Evolutionary conservation across 2,888 invertebrate species (phyloP).

Genomic region (Agrotis segetum): DNA sequence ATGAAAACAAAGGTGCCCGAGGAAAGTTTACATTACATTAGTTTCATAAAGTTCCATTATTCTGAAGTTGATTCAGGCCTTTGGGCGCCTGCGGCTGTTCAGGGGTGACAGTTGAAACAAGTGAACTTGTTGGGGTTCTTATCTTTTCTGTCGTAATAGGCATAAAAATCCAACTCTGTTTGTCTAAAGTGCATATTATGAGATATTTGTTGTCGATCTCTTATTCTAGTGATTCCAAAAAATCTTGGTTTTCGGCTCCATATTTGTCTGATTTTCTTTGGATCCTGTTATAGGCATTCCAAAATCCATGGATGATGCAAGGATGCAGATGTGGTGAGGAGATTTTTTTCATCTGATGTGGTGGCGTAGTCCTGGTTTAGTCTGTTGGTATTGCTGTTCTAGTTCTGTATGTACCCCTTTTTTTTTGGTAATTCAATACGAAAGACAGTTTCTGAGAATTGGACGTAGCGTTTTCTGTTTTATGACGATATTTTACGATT

Average conservation of each 20-base stretch:
- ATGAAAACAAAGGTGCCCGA: conserved; percentile 41
- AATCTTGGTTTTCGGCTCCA: background rate
- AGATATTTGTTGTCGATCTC: background rate
- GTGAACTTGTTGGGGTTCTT: conserved; percentile 3
- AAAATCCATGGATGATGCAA: background rate
- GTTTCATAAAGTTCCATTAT: conserved; percentile 28
- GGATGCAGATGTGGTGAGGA: background rate
- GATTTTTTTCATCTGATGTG: too few species aligned
- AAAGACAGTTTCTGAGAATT: background rate
- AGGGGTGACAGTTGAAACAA: conserved; percentile 1
- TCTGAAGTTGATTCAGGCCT: conserved; percentile 15
- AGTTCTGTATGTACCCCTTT: too few species aligned
- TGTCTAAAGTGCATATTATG: background rate
- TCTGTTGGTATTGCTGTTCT: too few species aligned
- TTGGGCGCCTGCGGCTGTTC: conserved; percentile 6
- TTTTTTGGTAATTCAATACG: too few species aligned
- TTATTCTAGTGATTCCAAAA: background rate
- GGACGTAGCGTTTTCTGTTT: background rate
- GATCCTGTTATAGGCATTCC: background rate
- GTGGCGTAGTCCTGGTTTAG: too few species aligned
- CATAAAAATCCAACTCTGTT: background rate
- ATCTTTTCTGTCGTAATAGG: background rate
- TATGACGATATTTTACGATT: background rate
- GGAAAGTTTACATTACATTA: conserved; percentile 31
- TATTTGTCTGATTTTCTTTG: background rate